Evolutionary conservation across 2,888 invertebrate species (phyloP), one percentile per base, ranked within the genome.

Genomic region (Platycheirus rosarum): DNA sequence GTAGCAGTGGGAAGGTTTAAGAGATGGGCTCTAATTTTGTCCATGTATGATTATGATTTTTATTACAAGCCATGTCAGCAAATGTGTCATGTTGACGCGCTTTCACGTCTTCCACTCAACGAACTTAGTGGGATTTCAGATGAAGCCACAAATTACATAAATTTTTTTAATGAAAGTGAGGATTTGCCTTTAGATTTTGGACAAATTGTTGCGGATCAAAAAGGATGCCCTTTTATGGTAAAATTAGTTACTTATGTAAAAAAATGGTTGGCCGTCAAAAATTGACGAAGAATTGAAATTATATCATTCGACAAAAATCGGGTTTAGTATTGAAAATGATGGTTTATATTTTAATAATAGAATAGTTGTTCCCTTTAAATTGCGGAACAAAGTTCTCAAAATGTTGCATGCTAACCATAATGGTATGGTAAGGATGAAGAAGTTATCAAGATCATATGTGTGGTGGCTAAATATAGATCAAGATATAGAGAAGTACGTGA

Each of bases 21-120:
- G 18, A 91, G 90, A 2, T 37, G 65, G 6, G 14, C 53, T 13
- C 85, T 86, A 53, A 46, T 29, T 1, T 35, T 35, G 35, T 7
- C 9, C 8, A 35, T 35, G 35, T 35, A 35, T 35, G 26, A 26
- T 26, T 26, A 26, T 26, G 26, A 26, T 6, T 26, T 26, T 26
- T 6, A 26, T 2, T 26, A 26, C 6, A 26, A 26, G 37, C 13
- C n/a, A 4, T n/a, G 37, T 13, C 2, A n/a, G 5, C 37, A 13
- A 13, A 37, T 37, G 14, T 11, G 37, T 14, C 37, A 37, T 14
- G 37, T 37, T 3, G 37, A 37, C n/a, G 37, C 13, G 1, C 37
- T 37, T 14, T 13, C 37, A 7, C 13, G 13, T 13, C 13, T 37
- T 13, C 13, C 37, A 13, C 14, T 37, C 2, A 14, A 37, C 6